A percentile compares a stretch with the other conserved stretches of the same genome.
Conservation (phyloP, 2,888 invertebrate species). For the Deroplatys truncata region DNA sequence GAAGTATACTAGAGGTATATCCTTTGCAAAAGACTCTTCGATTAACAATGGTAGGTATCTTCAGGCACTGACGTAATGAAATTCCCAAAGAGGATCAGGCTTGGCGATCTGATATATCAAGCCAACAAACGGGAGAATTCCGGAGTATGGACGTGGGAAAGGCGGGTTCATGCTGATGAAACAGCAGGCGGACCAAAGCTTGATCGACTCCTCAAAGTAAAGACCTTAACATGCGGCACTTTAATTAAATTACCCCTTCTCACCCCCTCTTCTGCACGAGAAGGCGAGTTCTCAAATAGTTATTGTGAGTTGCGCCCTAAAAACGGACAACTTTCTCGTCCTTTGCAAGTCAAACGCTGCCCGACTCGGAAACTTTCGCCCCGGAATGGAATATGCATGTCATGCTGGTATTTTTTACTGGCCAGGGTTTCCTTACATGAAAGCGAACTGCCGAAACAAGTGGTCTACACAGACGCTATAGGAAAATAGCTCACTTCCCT, state of each 20-base stretch:
- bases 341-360: not conserved
- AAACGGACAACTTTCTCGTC: not conserved
- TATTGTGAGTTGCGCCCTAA: not conserved
- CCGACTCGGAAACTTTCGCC: not conserved
- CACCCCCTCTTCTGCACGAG: not conserved
- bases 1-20: no score
- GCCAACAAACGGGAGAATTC: not conserved
- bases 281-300: not conserved
- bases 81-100: not conserved
- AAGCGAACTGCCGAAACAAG: not conserved
- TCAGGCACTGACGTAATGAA: not conserved
- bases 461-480: not conserved
- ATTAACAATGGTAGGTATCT: no score
- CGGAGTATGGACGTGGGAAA: not conserved
- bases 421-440: no score
- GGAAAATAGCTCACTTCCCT: not conserved
- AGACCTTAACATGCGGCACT: not conserved
- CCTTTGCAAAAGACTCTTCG: no score
- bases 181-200: not conserved
- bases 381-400: not conserved
- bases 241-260: not conserved
- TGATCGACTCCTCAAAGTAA: not conserved
- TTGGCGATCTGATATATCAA: not conserved
- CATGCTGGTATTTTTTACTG: not conserved
- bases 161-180: not conserved